Evolutionary conservation across 2,888 invertebrate species (phyloP).

Genomic region (Drosophila prolongata): DNA sequence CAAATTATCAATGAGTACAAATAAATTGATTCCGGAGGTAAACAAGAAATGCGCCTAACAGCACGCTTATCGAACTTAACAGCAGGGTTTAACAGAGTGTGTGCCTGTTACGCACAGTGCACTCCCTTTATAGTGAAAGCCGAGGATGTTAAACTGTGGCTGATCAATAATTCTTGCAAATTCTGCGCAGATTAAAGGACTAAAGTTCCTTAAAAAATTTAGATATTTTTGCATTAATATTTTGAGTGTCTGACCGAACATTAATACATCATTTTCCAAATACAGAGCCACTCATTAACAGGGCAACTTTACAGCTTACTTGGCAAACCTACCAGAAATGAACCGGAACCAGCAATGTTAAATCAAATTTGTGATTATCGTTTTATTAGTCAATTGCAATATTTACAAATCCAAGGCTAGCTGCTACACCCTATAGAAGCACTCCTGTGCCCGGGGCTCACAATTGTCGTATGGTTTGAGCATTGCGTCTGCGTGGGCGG

Average conservation of each 20-base stretch:
- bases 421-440: conserved; percentile 82
- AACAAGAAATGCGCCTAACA: conserved; percentile 26
- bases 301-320: neutral
- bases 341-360: conserved; percentile 17
- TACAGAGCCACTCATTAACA: too few relatives aligned
- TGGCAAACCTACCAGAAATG: neutral
- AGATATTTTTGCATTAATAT: too few relatives aligned
- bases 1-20: neutral
- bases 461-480: conserved; percentile 89
- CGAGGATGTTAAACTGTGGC: too few relatives aligned
- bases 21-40: neutral
- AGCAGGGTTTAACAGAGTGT: neutral
- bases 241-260: too few relatives aligned
- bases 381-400: conserved; percentile 6
- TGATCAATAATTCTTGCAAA: too few relatives aligned
- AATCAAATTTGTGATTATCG: conserved; percentile 1
- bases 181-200: too few relatives aligned
- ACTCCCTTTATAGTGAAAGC: neutral
- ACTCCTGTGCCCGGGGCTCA: conserved; percentile 86
- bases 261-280: too few relatives aligned
- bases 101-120: neutral
- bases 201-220: neutral
- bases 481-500: conserved; percentile 78
- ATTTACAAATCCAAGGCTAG: conserved; percentile 14
- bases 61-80: conserved; percentile 4